A percentile compares a stretch with the other conserved stretches of the same genome.
phyloP scores from a whole-genome alignment of 2,888 invertebrate species.

The Proisotoma minuta region DNA sequence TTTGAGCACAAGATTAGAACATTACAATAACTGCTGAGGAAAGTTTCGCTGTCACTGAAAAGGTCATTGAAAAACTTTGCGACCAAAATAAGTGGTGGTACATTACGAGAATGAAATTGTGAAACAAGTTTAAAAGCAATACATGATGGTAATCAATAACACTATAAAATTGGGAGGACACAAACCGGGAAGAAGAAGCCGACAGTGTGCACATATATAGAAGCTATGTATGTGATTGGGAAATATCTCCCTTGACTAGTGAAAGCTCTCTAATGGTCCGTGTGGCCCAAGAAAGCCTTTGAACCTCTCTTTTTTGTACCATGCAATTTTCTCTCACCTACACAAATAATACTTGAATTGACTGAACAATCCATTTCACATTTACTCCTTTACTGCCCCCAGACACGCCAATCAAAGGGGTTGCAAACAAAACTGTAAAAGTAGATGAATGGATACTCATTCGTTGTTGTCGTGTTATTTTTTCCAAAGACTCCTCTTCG shows the following conservation, averaged over 20 bases:
- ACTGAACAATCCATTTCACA: slow-evolving; percentile 35
- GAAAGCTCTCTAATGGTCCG: not conserved
- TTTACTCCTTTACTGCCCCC: slow-evolving; percentile 29
- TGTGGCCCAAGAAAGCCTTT: slow-evolving; percentile 4
- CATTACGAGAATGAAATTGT: not conserved
- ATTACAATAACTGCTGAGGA: too few relatives aligned
- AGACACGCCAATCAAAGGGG: slow-evolving; percentile 24
- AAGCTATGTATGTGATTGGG: slow-evolving; percentile 9
- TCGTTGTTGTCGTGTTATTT: slow-evolving; percentile 17
- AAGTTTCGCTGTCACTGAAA: too few relatives aligned
- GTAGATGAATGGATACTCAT: slow-evolving; percentile 14
- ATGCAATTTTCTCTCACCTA: slow-evolving; percentile 17
- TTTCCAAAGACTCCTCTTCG: not conserved
- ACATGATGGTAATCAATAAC: slow-evolving; percentile 13
- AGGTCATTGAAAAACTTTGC: too few relatives aligned
- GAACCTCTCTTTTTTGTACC: slow-evolving; percentile 4
- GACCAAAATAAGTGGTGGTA: not conserved
- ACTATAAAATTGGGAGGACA: slow-evolving; percentile 13
- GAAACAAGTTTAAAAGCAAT: not conserved
- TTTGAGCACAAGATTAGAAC: too few relatives aligned
- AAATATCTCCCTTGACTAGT: slow-evolving; percentile 7
- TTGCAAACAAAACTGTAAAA: slow-evolving; percentile 14
- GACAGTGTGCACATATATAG: not conserved
- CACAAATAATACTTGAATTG: slow-evolving; percentile 31
- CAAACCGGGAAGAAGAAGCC: not conserved